Conservation (phyloP, 2,113 vertebrate species). For the Drymodes brunneopygia region DNA sequence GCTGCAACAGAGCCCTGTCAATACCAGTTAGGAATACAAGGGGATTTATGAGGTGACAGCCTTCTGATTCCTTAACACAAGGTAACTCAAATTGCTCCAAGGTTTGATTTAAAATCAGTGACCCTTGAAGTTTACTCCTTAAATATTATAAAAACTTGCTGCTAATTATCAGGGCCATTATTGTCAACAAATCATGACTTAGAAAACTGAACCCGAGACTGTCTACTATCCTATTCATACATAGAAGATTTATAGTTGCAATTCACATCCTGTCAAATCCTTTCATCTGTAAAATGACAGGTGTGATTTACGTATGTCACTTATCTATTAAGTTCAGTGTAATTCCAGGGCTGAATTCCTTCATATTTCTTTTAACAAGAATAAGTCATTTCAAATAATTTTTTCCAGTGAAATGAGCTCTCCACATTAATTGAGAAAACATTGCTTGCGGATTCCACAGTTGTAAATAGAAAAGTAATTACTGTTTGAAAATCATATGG, state of each 20-base stretch:
- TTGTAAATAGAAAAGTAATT: constrained; percentile 23
- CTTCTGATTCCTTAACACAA: neutral
- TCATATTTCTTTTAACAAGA: neutral
- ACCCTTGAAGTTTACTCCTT: constrained; percentile 13
- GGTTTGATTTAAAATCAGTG: constrained; percentile 46
- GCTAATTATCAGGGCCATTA: constrained; percentile 38
- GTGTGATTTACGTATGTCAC: constrained; percentile 10
- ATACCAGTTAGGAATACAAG: constrained; percentile 7
- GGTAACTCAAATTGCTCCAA: neutral
- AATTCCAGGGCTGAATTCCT: constrained; percentile 8
- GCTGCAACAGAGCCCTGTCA: constrained; percentile 10
- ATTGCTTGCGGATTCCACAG: neutral
- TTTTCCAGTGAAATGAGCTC: neutral
- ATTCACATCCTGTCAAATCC: constrained; percentile 22
- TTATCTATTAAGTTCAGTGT: neutral
- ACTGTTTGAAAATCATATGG: constrained; percentile 19
- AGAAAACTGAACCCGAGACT: neutral
- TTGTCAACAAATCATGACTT: constrained; percentile 16
- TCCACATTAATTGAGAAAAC: constrained; percentile 20
- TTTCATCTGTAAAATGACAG: constrained; percentile 45
- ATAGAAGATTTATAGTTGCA: constrained; percentile 27
- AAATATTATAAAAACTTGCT: constrained; percentile 34
- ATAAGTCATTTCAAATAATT: neutral
- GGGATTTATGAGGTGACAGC: constrained; percentile 26
- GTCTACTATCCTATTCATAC: neutral